Evolutionary conservation across 2,888 invertebrate genomes (phyloP), one percentile per base, ranked within the genome.

Genomic region (Drosophila longiperda): DNA sequence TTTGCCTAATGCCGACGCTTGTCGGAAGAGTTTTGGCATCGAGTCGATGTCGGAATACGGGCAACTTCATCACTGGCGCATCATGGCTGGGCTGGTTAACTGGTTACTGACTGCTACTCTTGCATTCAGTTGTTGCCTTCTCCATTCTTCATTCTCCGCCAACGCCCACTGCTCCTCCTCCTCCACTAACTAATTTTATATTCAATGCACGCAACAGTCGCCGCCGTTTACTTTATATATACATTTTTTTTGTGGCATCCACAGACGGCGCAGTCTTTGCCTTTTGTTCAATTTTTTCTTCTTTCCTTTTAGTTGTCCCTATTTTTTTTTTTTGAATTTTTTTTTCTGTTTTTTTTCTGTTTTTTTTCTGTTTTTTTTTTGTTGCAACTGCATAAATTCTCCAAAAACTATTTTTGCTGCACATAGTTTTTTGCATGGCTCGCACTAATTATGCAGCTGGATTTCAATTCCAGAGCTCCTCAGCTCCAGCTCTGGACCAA

Each of bases 131-230:
- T 50, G 58, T 38, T 38, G 15, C 26, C 26, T 26, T 1, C 17
- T 50, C 49, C 34, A 4, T 29, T 29, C 29, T 6, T 0, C 29
- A 29, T 5, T 29, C 29, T 29, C 6, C 29, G 5, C 29, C 29
- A 0, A 1, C 29, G 29, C 29, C 38, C 38, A 36, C 29, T 29
- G 9, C 11, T 42, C 20, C 50, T 29, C 9, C 57, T 32, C 17
- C 36, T 54, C 15, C 49, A 40, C 61, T 62, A 69, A 72, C 80
- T 88, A 76, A 90, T 90, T 88, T 90, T 79, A 75, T 78, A 88
- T 88, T 86, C 88, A 86, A 78, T 78, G 81, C 88, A 88, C 90
- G 90, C 87, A 81, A 75, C 78, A 80, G 82, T 82, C 83, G 70
- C 79, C 82, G 73, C 40, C 84, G 72, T 76, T 89, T 82, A 74